These are phyloP conservation scores for Gadus chalcogrammus DNA, from an alignment of 2,113 vertebrate species.

Conservation along the genomic window DNA sequence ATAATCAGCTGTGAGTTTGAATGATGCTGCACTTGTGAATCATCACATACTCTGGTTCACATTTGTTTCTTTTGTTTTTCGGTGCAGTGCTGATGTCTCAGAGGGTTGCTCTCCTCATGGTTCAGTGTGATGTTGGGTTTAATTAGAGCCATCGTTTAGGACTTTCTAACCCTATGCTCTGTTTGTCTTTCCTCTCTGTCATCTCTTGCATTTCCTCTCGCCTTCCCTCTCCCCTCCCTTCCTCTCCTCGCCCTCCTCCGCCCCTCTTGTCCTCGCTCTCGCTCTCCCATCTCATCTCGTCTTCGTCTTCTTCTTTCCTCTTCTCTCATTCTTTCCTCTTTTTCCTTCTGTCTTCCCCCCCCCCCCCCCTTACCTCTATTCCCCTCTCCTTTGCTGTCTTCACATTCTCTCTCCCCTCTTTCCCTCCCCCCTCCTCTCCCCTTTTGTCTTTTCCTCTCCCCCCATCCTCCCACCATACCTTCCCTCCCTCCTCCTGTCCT, in stretches of 20 bases:
- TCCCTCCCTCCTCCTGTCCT: neutral
- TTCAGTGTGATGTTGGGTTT: neutral
- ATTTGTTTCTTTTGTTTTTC: neutral
- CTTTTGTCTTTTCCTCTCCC: neutral
- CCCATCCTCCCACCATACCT: too few species aligned
- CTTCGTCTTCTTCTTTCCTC: neutral
- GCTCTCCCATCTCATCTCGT: neutral
- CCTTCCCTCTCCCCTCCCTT: neutral
- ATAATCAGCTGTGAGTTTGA: constrained; percentile 47
- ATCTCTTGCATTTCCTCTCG: neutral
- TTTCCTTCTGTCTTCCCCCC: neutral
- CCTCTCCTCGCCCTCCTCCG: neutral
- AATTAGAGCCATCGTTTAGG: neutral
- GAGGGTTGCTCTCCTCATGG: neutral
- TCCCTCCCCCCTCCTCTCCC: neutral
- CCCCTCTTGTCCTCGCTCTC: neutral
- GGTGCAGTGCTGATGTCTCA: neutral
- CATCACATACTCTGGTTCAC: neutral
- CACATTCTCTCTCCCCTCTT: neutral
- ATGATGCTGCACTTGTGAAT: neutral
- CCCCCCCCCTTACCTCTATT: neutral
- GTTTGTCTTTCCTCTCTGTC: neutral
- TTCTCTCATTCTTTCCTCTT: neutral
- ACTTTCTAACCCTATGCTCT: neutral
- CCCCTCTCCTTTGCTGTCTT: neutral